Base-by-base conservation (phyloP, 2,113 vertebrate species). In the Suricata suricatta region DNA sequence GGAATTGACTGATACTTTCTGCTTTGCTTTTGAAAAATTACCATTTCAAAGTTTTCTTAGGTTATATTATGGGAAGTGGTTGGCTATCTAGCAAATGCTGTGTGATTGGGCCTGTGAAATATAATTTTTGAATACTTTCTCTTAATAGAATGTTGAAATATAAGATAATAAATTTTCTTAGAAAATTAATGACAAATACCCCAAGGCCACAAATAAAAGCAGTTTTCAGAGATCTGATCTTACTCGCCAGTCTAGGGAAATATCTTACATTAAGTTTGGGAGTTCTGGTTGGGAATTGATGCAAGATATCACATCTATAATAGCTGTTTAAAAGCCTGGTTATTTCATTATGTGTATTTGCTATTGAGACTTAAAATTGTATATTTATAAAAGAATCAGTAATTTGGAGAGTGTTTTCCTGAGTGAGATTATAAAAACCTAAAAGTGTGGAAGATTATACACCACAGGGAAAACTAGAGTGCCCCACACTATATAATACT, bases 351-450 rank as follows among this genome's bases (percentile, higher is more conserved):
- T 60, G 25, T 63, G 33, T 64, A 90, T 90, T 66, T 89, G 60
- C 29, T 64, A 90, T 50, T 80, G 50, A 95, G 17, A 52, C 27
- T 89, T 96, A 93, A 81, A 87, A 50, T 84, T 93, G 88, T 95
- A 69, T 64, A 92, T 83, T 89, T 64, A 17, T 63, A 89, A 96
- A 90, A 96, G 81, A 81, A 83, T 74, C 35, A 81, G 74, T 87
- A 86, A 92, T 23, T 95, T 96, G 38, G 91, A 97, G 89, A 96
- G 10, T 87, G 0, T 95, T 97, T 96, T 95, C 95, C 27, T 92
- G 41, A 0, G 19, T 96, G 44, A 52, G 64, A 38, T 66, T 96
- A 95, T 97, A 95, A 95, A 98, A 97, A 50, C 83, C 79, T 92
- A 69, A 88, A 96, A 63, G 41, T 97, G 50, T 92, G 72, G 79